Evolutionary conservation across 2,888 invertebrate species (phyloP).

Genomic region (Apodemia hepburni): DNA sequence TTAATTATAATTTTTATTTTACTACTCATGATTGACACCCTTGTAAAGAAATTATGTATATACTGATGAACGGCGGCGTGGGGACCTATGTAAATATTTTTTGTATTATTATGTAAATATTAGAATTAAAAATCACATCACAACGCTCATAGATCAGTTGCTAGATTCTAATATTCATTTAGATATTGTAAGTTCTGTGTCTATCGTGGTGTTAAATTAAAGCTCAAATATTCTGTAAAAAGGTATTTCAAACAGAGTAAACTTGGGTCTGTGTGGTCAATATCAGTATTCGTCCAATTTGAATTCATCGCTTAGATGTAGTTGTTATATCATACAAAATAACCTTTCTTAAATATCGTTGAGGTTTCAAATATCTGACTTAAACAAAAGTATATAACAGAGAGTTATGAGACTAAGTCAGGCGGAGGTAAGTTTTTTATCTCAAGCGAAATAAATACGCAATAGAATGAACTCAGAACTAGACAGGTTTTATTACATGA

Average conservation of each 20-base stretch:
- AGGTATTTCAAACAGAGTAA: conserved; percentile 25
- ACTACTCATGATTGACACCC: neutral
- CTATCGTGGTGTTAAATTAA: conserved; percentile 27
- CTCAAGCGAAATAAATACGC: too few species aligned
- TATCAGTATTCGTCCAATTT: neutral
- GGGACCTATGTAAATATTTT: conserved; percentile 32
- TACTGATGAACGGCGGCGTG: conserved; percentile 20
- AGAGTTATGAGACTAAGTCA: too few species aligned
- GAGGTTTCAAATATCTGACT: too few species aligned
- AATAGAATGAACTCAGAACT: too few species aligned
- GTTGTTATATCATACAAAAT: too few species aligned
- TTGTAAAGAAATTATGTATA: conserved; percentile 8
- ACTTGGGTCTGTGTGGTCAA: conserved; percentile 25
- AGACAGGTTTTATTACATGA: too few species aligned
- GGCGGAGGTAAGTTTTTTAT: too few species aligned
- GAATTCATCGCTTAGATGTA: neutral
- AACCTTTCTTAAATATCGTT: too few species aligned
- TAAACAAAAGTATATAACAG: too few species aligned
- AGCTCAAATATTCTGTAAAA: conserved; percentile 37
- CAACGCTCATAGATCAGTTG: conserved; percentile 48
- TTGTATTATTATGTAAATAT: conserved; percentile 62
- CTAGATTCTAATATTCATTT: conserved; percentile 52
- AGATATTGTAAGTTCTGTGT: conserved; percentile 48
- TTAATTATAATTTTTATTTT: too few species aligned
- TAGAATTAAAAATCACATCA: conserved; percentile 37